Evolutionary conservation across 1,140 invertebrate genomes (phyloP), one percentile per base, ranked within the genome.

Genomic region (Pseudomyrmex gracilis): DNA sequence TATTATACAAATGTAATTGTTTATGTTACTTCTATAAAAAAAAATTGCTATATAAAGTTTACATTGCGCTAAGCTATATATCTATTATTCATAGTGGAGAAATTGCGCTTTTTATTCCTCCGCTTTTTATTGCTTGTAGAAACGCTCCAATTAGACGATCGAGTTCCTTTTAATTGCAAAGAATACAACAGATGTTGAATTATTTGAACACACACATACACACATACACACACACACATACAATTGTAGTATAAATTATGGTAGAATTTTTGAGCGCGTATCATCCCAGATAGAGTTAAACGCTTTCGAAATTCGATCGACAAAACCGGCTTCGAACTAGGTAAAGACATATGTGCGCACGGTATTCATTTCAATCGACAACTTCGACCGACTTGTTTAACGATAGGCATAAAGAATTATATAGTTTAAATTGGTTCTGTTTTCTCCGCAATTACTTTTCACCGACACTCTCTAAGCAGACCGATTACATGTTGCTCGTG

Each of bases 401-500:
- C 53, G 76, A 67, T 74, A 73, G 67, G 47, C 70, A 63, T 53
- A 57, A 82, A 74, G 70, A 82, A 74, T 60, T 60, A 60, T 55
- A 73, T 82, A 74, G 49, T 24, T 82, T 43, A 82, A 74, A 82
- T 63, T 74, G 66, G 66, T 66, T 66, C 8, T 68, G 82, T 77
- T 84, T 84, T 84, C 82, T 84, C 82, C 47, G 24, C 61, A 68
- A 84, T 84, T 84, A 84, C 64, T 58, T 84, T 78, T 84, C 74
- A 80, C 82, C 74, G 82, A 77, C 73, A 60, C 82, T 84, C 82
- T 84, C 82, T 78, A 84, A 60, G 13, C 24, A 24, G n/a, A 5
- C 20, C 51, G 45, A 47, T 12, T 34, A 51, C 66, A 76, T 4
- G 34, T 24, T 68, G 17, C 61, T 17, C 51, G 49, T 13, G 49